These are phyloP conservation scores for Ditula angustiorana DNA, from an alignment of 2,888 invertebrate species.

Conservation along the genomic window DNA sequence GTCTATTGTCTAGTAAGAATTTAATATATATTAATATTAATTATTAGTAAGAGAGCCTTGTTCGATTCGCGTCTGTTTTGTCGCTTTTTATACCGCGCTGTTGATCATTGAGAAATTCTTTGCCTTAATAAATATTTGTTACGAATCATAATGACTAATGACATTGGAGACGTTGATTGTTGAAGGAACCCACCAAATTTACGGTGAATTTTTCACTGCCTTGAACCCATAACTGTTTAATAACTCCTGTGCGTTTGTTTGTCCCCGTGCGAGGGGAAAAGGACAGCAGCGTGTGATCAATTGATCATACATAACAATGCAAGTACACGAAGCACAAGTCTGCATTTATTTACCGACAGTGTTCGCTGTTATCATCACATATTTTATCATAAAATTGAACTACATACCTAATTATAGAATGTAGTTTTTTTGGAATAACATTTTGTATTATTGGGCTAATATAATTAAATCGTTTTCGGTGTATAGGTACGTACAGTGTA, in stretches of 20 bases:
- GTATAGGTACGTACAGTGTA: slow-evolving; percentile 40
- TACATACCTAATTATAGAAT: slow-evolving; percentile 24
- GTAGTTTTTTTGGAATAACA: slow-evolving; percentile 18
- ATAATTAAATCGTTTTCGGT: slow-evolving; percentile 20
- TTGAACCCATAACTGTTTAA: slow-evolving; percentile 63
- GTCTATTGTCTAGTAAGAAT: slow-evolving; percentile 84
- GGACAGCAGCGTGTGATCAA: slow-evolving; percentile 53
- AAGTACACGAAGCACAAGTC: slow-evolving; percentile 52
- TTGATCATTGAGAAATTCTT: slow-evolving; percentile 61
- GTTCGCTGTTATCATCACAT: slow-evolving; percentile 24
- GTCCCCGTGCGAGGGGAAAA: slow-evolving; percentile 48
- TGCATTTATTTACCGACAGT: slow-evolving; percentile 45
- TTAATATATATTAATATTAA: slow-evolving; percentile 81
- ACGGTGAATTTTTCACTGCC: slow-evolving; percentile 73
- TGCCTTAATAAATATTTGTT: slow-evolving; percentile 65
- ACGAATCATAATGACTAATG: slow-evolving; percentile 53
- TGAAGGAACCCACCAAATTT: slow-evolving; percentile 50
- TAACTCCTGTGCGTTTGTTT: slow-evolving; percentile 70
- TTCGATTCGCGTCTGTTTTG: slow-evolving; percentile 75
- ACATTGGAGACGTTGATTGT: slow-evolving; percentile 61
- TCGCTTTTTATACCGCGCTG: slow-evolving; percentile 76
- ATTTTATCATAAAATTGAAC: slow-evolving; percentile 13
- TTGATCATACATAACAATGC: slow-evolving; percentile 55
- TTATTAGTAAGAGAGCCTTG: slow-evolving; percentile 77
- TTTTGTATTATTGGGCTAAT: slow-evolving; percentile 28